Base-by-base conservation (phyloP, 2,888 invertebrate species). In the Eustalomyia histrio region DNA sequence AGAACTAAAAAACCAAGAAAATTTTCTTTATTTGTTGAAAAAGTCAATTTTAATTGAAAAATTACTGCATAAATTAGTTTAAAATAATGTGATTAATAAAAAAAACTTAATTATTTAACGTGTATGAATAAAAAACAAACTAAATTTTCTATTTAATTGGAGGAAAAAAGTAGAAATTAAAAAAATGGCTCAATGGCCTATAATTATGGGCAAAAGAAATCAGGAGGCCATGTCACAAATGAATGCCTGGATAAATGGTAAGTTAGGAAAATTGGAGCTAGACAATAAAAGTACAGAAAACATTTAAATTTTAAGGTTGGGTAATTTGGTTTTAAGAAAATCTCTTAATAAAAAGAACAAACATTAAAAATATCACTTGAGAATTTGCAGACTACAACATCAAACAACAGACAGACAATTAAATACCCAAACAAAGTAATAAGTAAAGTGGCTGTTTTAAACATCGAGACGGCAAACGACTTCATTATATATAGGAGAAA, bases 161-260 rank as follows among this genome's bases (percentile, higher is more conserved):
- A 72, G 50, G 50, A 64, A 69, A 50, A 17, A 29, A 29, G 6
- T 0, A 39, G 9, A 18, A 18, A 67, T 43, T 67, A 58, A 71
- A 68, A 67, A 71, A 78, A 80, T 81, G 81, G 74, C 80, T 83
- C 83, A 86, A 84, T 86, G 86, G 86, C 85, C 83, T 73, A 83
- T 80, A 86, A 86, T 84, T 89, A 87, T 83, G 83, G 92, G 93
- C 82, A 95, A 95, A 92, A 93, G 95, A 87, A 93, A 94, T 90
- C 94, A 94, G 88, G 95, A 95, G 89, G 93, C 93, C 88, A 94
- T 96, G 92, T 93, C 95, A 83, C 96, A 96, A 92, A 95, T 95
- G 53, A 95, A 95, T 90, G 93, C 95, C 87, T 96, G 96, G 96
- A 95, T 95, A 92, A 95, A 96, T 91, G 96, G 96, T 96, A 92